phyloP scores from a whole-genome alignment of 2,113 vertebrate species.

The Centrocercus urophasianus region DNA sequence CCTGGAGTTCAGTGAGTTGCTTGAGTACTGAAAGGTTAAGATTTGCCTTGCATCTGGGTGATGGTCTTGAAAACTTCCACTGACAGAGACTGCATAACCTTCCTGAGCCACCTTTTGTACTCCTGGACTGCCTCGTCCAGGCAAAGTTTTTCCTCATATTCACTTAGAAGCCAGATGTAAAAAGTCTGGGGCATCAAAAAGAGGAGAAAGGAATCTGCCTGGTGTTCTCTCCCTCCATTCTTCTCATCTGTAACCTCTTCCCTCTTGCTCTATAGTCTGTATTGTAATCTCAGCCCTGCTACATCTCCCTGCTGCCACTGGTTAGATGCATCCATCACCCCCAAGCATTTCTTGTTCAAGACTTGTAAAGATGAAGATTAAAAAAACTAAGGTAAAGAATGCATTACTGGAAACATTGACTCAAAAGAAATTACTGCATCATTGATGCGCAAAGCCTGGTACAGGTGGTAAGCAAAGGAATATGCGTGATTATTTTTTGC shows the following conservation, averaged over 20 bases:
- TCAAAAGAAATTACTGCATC: background rate
- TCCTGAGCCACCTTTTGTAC: background rate
- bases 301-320: background rate
- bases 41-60: background rate
- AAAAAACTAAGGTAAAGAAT: background rate
- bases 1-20: background rate
- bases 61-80: background rate
- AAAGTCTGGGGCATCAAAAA: background rate
- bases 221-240: background rate
- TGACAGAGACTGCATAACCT: background rate
- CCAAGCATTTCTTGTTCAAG: background rate
- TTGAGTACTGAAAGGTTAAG: background rate
- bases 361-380: background rate
- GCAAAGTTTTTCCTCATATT: background rate
- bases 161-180: background rate
- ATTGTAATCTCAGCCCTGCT: background rate
- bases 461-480: background rate
- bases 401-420: background rate
- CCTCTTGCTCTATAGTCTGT: background rate
- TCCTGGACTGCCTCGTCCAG: background rate
- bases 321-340: background rate
- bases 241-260: background rate
- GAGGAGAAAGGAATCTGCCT: background rate
- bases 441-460: background rate
- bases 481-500: fast-evolving